Conservation (phyloP, 1,140 invertebrate species). For the Ips nitidus region DNA sequence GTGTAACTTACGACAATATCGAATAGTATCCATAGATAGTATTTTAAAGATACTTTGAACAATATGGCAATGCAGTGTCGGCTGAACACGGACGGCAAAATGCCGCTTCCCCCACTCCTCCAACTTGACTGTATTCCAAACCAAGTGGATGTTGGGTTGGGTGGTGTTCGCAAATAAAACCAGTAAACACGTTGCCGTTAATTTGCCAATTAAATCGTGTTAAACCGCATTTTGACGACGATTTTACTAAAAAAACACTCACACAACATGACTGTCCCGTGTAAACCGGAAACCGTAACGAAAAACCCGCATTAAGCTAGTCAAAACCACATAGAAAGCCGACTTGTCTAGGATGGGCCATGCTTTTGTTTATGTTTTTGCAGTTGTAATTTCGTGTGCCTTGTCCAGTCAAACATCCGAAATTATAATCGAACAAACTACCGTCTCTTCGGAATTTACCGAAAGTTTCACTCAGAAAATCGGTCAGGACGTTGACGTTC, state of each 20-base stretch:
- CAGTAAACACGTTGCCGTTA: conserved; percentile 26
- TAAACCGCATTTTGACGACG: background rate
- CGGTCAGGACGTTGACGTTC: background rate
- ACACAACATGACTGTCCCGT: too few relatives aligned
- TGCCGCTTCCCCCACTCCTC: conserved; percentile 1
- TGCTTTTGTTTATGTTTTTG: conserved; percentile 45
- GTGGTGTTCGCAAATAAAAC: conserved; percentile 1
- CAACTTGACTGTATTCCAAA: conserved; percentile 7
- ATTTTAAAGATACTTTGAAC: too few relatives aligned
- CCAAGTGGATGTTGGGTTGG: conserved; percentile 27
- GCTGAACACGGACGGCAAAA: background rate
- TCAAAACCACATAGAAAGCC: conserved; percentile 16
- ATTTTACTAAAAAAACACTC: too few relatives aligned
- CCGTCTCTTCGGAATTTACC: background rate
- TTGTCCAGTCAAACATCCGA: conserved; percentile 34
- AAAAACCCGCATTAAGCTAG: conserved; percentile 19
- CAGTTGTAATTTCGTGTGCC: conserved; percentile 40
- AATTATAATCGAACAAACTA: background rate
- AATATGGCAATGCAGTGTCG: too few relatives aligned
- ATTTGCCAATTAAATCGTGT: conserved; percentile 14
- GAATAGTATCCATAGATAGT: too few relatives aligned
- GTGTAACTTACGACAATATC: too few relatives aligned
- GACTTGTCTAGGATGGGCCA: conserved; percentile 45
- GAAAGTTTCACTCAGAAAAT: background rate
- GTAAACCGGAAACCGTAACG: conserved; percentile 6